Evolutionary conservation across 2,888 invertebrate genomes (phyloP), one percentile per base, ranked within the genome.

Genomic region (Arge pagana): DNA sequence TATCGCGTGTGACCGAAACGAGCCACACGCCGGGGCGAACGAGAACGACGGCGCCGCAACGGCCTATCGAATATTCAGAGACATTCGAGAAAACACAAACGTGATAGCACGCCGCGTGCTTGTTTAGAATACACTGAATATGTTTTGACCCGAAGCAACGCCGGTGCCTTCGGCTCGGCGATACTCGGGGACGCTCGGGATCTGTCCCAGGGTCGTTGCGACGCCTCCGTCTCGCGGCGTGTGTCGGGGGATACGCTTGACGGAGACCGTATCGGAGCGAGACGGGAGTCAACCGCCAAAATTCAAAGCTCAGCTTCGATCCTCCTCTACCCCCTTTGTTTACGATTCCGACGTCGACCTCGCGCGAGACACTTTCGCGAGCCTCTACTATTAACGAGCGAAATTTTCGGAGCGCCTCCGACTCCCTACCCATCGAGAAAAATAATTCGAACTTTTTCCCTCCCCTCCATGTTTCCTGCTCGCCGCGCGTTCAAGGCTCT

Each of bases 81-180:
- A 31, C 55, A 49, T 52, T 48, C 58, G 58, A 62, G 55, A 64
- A 59, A 63, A 58, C 60, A 55, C 45, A 64, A 64, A 61, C 61
- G 59, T 59, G 59, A 63, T 58, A 61, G 56, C 63, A 62, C 65
- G 61, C 65, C 68, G 60, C 65, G 61, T 64, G 68, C 67, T 67
- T 63, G 67, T 68, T 70, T 67, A 62, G 62, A 67, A 68, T 68
- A 67, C 59, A 70, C 70, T 70, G 70, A 69, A 64, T 64, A 63
- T 61, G 66, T 66, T 65, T 65, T 61, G 60, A 64, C 62, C 63
- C 53, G 59, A 52, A 53, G 51, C 51, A 36, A 51, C 52, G 54
- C 60, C 57, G 58, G 59, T 55, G 59, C 63, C 42, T 54, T 56
- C 54, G 37, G 10, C 54, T 56, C 56, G 56, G 49, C 28, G 4